phyloP scores from a whole-genome alignment of 2,797 vertebrate genomes.

The Gymnodraco acuticeps region DNA sequence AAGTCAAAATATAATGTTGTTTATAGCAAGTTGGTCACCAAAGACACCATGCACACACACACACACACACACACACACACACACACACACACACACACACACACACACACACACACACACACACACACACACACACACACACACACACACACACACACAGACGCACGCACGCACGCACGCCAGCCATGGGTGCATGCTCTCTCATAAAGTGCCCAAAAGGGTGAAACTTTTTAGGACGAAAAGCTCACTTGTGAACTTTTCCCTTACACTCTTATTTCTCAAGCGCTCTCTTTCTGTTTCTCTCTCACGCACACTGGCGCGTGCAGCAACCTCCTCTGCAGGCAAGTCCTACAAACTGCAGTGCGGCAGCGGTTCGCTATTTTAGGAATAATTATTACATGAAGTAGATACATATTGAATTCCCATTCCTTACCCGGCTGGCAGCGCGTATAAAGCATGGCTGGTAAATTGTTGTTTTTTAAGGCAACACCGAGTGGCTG shows the following conservation, averaged over 20 bases:
- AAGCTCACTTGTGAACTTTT: conserved; percentile 30
- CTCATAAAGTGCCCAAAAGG: background rate
- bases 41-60: conserved; percentile 4
- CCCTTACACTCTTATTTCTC: background rate
- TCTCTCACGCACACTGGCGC: background rate
- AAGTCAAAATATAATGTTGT: conserved; percentile 24
- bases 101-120: background rate
- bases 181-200: background rate
- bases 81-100: conserved; percentile 11
- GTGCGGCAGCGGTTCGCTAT: conserved; percentile 79
- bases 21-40: background rate
- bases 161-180: background rate
- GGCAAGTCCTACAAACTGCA: conserved; percentile 73
- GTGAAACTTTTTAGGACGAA: conserved; percentile 36
- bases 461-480: conserved; percentile 22
- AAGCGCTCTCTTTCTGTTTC: background rate
- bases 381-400: conserved; percentile 75
- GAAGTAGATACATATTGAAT: conserved; percentile 77
- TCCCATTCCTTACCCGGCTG: conserved; percentile 8
- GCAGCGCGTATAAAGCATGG: conserved; percentile 4
- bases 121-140: conserved; percentile 9
- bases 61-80: background rate
- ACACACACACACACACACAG: background rate
- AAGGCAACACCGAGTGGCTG: background rate
- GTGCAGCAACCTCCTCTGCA: conserved; percentile 36